Evolutionary conservation across 2,888 invertebrate genomes (phyloP).

Genomic region (Melipona bicolor): DNA sequence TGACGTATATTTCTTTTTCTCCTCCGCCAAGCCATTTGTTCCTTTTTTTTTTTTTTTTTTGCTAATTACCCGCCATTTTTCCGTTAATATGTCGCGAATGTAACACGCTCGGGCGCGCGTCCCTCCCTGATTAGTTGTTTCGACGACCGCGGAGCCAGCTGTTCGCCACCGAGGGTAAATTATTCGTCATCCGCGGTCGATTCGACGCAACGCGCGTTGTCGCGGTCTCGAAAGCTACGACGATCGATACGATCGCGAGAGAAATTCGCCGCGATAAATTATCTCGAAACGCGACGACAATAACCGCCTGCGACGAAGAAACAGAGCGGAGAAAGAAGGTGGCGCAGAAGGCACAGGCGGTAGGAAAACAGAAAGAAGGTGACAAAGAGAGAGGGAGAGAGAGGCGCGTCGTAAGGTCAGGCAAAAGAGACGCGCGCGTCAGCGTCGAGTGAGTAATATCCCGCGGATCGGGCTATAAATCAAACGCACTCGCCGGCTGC

Average conservation of each 20-base stretch:
- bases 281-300: not conserved
- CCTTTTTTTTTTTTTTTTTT: not conserved
- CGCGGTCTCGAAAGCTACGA: not conserved
- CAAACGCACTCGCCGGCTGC: conserved; percentile 56
- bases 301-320: too few species aligned
- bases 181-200: not conserved
- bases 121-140: not conserved
- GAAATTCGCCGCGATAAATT: conserved; percentile 29
- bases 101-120: not conserved
- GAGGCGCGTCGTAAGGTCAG: conserved; percentile 42
- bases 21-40: not conserved
- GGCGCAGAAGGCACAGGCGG: too few species aligned
- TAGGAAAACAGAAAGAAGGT: not conserved
- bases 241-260: not conserved
- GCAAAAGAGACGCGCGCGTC: conserved; percentile 49
- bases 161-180: not conserved
- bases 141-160: not conserved
- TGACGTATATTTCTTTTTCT: not conserved
- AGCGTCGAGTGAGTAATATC: conserved; percentile 58
- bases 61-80: conserved; percentile 25
- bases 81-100: conserved; percentile 3
- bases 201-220: not conserved
- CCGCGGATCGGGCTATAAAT: conserved; percentile 57
- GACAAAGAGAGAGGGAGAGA: not conserved
- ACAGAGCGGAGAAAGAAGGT: too few species aligned